Percentiles rank a stretch among this genome's conserved stretches.
phyloP scores from a whole-genome alignment of 2,888 invertebrate genomes.

The Agonopterix subpropinquella region DNA sequence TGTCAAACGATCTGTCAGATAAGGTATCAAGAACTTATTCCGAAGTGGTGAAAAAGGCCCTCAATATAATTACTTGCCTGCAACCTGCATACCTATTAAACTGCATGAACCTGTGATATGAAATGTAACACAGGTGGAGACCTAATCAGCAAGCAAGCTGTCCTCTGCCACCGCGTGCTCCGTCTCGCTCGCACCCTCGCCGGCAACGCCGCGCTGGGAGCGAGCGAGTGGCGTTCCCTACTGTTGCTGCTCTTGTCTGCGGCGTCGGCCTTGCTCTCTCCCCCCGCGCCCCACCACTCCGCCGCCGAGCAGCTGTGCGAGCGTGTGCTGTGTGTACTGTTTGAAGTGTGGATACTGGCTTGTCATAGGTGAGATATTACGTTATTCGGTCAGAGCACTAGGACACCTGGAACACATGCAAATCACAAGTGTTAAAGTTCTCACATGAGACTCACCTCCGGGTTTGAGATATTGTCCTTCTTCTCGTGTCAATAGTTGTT shows the following conservation, averaged over 20 bases:
- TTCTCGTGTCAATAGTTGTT: too few species aligned
- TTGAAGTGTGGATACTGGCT: constrained; percentile 84
- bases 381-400: too few species aligned
- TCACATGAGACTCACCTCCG: too few species aligned
- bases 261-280: constrained; percentile 92
- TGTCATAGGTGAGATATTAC: constrained; percentile 59
- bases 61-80: too few species aligned
- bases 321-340: constrained; percentile 93
- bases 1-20: too few species aligned
- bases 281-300: constrained; percentile 95
- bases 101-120: neutral
- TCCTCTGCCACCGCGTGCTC: constrained; percentile 93
- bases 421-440: too few species aligned
- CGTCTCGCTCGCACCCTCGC: constrained; percentile 86
- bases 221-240: constrained; percentile 94
- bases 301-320: constrained; percentile 97
- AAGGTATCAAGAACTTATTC: too few species aligned
- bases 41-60: too few species aligned
- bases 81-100: too few species aligned
- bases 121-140: constrained; percentile 83
- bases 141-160: constrained; percentile 93
- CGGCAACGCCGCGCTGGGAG: constrained; percentile 76
- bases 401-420: too few species aligned
- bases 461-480: too few species aligned
- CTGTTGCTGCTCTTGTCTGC: constrained; percentile 87